Evolutionary conservation across 2,797 vertebrate species (phyloP).

Genomic region (Microctenopoma steveboyesi): DNA sequence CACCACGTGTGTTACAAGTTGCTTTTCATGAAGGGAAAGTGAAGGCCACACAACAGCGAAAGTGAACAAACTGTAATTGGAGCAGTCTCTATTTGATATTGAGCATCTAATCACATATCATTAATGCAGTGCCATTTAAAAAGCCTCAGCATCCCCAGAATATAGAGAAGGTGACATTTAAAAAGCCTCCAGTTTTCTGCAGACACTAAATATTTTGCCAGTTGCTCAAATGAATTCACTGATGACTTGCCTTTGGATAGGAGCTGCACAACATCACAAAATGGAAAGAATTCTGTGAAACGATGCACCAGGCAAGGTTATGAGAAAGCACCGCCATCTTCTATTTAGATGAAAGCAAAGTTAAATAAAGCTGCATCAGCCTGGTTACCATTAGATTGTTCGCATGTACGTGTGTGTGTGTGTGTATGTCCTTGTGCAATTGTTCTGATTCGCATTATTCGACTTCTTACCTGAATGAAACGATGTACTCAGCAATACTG

Average conservation of each 20-base stretch:
- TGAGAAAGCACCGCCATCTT: slow-evolving; percentile 33
- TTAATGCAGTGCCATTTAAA: slow-evolving; percentile 82
- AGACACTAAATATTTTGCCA: slow-evolving; percentile 72
- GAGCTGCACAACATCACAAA: slow-evolving; percentile 60
- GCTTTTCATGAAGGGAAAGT: slow-evolving; percentile 49
- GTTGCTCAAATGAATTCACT: slow-evolving; percentile 79
- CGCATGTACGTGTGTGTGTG: background rate
- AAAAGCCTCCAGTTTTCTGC: slow-evolving; percentile 66
- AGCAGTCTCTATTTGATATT: slow-evolving; percentile 70
- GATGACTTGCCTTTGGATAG: slow-evolving; percentile 74
- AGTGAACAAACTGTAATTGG: slow-evolving; percentile 70
- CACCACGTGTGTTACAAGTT: slow-evolving; percentile 32
- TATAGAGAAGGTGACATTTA: slow-evolving; percentile 84
- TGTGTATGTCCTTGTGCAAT: slow-evolving; percentile 26
- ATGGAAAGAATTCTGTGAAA: slow-evolving; percentile 31
- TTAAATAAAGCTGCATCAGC: slow-evolving; percentile 33
- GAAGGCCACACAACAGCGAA: slow-evolving; percentile 66
- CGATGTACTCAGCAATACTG: slow-evolving; percentile 43
- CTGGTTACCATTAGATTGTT: background rate
- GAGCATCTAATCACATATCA: slow-evolving; percentile 78
- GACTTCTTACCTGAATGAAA: slow-evolving; percentile 52
- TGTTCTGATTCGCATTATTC: slow-evolving; percentile 35
- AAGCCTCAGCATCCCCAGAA: slow-evolving; percentile 71
- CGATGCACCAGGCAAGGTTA: slow-evolving; percentile 63
- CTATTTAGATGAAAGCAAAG: slow-evolving; percentile 44